Base-by-base conservation (phyloP, 2,888 invertebrate genomes). In the Epsilonema sp. region DNA sequence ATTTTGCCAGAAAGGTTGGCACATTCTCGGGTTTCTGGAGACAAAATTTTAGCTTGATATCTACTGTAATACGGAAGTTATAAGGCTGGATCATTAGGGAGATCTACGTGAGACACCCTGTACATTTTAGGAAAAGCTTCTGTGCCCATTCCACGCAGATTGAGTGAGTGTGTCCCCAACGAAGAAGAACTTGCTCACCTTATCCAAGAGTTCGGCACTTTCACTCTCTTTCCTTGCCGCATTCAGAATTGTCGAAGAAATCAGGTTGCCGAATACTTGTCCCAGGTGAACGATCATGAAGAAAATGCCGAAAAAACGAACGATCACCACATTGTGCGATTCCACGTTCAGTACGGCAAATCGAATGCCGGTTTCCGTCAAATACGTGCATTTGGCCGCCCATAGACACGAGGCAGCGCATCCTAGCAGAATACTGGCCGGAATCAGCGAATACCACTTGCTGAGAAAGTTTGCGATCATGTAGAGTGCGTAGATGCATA, bases 251-350 rank as follows among this genome's bases (percentile, higher is more conserved):
- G 56, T 50, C 4, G 86, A 87, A n/a, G 87, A 87, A 61, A 89
- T 79, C 52, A 92, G 75, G 69, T 92, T 92, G 63, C 92, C 90
- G 82, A 87, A 85, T 42, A 92, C 77, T 70, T 90, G 84, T 58
- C 90, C 84, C 19, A 87, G 82, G 68, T 92, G 90, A 79, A 90
- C 90, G 55, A 90, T 83, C 58, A 90, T 77, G 74, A 94, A 94
- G 78, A 94, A 94, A 76, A 90, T 83, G 40, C 94, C 94, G 69
- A 94, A 94, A 75, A 94, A 92, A 61, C 87, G 73, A 49, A 89
- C 89, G 57, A 94, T 85, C 57, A 89, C 84, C 21, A 84, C 85
- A 65, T 54, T 87, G 85, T 45, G 83, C 78, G 25, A 63, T 57
- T 64, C 64, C 23, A 59, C 82, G 51, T 86, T 61, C 41, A 68